Conservation (phyloP, 2,888 invertebrate species). For the Mycalesis mineus region DNA sequence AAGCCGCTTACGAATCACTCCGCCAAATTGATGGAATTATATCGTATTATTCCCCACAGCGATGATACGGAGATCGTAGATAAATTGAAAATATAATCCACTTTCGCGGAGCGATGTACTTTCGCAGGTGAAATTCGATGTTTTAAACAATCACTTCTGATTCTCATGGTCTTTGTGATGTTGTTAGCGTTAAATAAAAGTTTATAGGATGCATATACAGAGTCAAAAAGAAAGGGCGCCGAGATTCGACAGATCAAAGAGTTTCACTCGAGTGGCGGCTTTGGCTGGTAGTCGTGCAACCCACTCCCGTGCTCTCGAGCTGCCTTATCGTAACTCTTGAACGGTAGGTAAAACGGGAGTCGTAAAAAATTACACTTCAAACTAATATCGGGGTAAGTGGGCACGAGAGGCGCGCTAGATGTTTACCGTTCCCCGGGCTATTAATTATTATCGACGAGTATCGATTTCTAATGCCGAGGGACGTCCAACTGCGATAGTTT, state of each 20-base stretch:
- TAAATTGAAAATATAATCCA: constrained; percentile 55
- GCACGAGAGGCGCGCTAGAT: constrained; percentile 47
- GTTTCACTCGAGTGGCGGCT: constrained; percentile 50
- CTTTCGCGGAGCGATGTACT: constrained; percentile 56
- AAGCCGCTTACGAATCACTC: constrained; percentile 62
- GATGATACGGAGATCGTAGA: constrained; percentile 33
- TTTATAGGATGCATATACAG: constrained; percentile 48
- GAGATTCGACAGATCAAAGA: constrained; percentile 57
- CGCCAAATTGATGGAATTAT: constrained; percentile 45
- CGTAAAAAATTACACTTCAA: constrained; percentile 69
- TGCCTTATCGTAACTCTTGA: constrained; percentile 65
- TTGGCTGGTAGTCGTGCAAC: no score
- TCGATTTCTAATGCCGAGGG: constrained; percentile 64
- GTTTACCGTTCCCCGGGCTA: constrained; percentile 46
- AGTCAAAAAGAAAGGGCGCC: constrained; percentile 41
- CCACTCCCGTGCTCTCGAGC: constrained; percentile 60
- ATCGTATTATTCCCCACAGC: constrained; percentile 19
- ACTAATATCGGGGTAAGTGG: constrained; percentile 58
- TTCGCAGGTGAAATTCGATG: constrained; percentile 54
- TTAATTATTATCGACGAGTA: constrained; percentile 69
- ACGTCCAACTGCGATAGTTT: constrained; percentile 51
- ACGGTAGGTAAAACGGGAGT: constrained; percentile 66
- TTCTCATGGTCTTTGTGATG: constrained; percentile 50
- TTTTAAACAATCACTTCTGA: constrained; percentile 44
- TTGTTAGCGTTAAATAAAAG: constrained; percentile 49